Evolutionary conservation across 2,797 vertebrate genomes (phyloP).

Genomic region (Crenichthys baileyi): DNA sequence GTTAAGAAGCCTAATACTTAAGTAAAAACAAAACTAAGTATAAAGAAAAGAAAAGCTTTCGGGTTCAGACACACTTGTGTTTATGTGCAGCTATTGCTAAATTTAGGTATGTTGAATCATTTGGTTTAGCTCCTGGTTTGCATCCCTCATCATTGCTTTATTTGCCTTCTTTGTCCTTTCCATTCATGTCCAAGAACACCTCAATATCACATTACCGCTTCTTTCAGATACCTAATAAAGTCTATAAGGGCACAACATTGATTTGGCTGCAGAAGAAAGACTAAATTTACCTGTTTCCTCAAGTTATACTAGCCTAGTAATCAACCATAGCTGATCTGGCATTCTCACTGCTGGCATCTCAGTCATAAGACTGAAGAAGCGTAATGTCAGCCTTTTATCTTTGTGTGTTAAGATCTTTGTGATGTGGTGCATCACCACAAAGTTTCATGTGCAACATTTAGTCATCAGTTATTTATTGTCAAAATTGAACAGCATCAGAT

Average conservation of each 20-base stretch:
- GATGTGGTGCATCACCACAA: not conserved
- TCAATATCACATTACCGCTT: constrained; percentile 53
- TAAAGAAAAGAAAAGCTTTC: too few species aligned
- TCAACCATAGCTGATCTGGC: constrained; percentile 25
- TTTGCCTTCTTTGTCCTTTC: constrained; percentile 8
- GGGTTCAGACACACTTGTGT: too few species aligned
- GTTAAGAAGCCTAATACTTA: too few species aligned
- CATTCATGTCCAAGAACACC: constrained; percentile 33
- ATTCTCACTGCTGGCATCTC: constrained; percentile 20
- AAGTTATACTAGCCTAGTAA: constrained; percentile 49
- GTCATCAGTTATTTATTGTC: not conserved
- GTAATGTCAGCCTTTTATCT: constrained; percentile 19
- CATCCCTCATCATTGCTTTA: not conserved
- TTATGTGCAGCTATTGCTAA: not conserved
- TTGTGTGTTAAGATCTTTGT: constrained; percentile 16
- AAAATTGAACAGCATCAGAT: not conserved
- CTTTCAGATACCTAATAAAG: constrained; percentile 62
- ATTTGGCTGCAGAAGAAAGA: constrained; percentile 50
- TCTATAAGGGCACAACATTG: constrained; percentile 47
- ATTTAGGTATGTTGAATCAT: not conserved
- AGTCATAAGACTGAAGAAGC: constrained; percentile 13
- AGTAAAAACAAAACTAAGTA: too few species aligned
- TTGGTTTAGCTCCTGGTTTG: not conserved
- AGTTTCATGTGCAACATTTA: too few species aligned
- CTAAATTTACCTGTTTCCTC: constrained; percentile 42